Evolutionary conservation across 2,888 invertebrate species (phyloP).

Genomic region (Drosophila mimica): DNA sequence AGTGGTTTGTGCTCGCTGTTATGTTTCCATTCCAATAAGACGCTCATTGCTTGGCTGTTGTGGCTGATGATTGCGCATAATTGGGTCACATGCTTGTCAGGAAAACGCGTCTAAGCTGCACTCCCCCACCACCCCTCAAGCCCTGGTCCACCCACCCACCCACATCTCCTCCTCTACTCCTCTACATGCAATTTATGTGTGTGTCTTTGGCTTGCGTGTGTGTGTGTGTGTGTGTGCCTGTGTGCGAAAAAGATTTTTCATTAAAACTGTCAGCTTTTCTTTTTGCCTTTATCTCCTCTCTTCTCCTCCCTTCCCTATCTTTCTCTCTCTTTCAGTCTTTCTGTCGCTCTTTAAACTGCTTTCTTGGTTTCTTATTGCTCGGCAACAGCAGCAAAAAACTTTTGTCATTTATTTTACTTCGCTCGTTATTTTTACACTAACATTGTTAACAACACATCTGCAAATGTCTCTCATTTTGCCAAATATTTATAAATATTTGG

Average conservation of each 20-base stretch:
- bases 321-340: neutral
- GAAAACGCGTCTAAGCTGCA: slow-evolving; percentile 53
- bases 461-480: slow-evolving; percentile 8
- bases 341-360: slow-evolving; percentile 61
- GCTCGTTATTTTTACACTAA: slow-evolving; percentile 41
- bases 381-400: slow-evolving; percentile 49
- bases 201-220: neutral
- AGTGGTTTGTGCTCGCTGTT: slow-evolving; percentile 57
- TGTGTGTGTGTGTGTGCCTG: slow-evolving; percentile 11
- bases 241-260: slow-evolving; percentile 64
- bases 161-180: neutral
- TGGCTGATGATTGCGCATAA: slow-evolving; percentile 73
- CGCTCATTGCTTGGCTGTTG: slow-evolving; percentile 24
- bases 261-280: slow-evolving; percentile 72
- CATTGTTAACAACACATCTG: neutral
- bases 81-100: slow-evolving; percentile 80
- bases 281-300: slow-evolving; percentile 25
- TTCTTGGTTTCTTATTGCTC: slow-evolving; percentile 56
- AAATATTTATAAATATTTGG: neutral
- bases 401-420: slow-evolving; percentile 63
- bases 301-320: slow-evolving; percentile 25
- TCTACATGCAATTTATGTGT: slow-evolving; percentile 25
- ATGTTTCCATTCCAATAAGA: slow-evolving; percentile 59
- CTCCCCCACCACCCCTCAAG: neutral
- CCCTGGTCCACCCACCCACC: neutral